Evolutionary conservation across 2,113 vertebrate species (phyloP).

Genomic region (Cyprinus carpio): DNA sequence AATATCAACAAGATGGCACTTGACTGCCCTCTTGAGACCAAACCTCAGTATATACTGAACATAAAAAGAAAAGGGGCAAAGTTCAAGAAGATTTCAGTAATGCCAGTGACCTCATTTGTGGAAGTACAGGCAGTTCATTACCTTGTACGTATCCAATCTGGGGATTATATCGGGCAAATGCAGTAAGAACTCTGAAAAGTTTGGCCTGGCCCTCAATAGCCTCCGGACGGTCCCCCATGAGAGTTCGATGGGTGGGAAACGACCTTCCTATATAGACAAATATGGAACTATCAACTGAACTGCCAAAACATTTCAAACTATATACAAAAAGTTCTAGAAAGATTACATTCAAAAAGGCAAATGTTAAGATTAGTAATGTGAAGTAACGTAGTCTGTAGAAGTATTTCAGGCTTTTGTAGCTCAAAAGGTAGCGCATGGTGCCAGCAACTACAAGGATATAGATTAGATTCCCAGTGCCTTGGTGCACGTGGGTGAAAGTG

Average conservation of each 20-base stretch:
- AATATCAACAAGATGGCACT: neutral
- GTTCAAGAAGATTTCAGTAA: constrained; percentile 4
- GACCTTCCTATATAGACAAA: constrained; percentile 65
- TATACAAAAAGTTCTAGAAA: neutral
- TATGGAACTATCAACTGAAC: neutral
- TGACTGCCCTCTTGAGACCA: constrained; percentile 42
- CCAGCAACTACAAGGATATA: neutral
- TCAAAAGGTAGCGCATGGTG: neutral
- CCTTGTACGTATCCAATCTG: constrained; percentile 76
- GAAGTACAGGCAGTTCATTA: constrained; percentile 43
- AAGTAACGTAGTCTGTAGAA: neutral
- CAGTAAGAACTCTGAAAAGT: constrained; percentile 75
- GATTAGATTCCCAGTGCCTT: neutral
- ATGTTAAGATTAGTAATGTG: neutral
- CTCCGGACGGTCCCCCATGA: constrained; percentile 75
- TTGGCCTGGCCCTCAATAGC: constrained; percentile 77
- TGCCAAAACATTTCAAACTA: neutral
- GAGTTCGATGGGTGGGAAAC: constrained; percentile 76
- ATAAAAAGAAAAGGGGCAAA: neutral
- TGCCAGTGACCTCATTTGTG: neutral
- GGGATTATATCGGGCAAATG: constrained; percentile 71
- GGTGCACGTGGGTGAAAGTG: neutral
- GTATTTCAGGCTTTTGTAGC: neutral
- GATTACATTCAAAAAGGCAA: neutral
- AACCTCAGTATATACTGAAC: neutral